Percentiles rank a stretch among this genome's conserved stretches.
These are phyloP conservation scores for Atherinosoma microstoma DNA, from an alignment of 2,797 vertebrate genomes.

Conservation along the genomic window DNA sequence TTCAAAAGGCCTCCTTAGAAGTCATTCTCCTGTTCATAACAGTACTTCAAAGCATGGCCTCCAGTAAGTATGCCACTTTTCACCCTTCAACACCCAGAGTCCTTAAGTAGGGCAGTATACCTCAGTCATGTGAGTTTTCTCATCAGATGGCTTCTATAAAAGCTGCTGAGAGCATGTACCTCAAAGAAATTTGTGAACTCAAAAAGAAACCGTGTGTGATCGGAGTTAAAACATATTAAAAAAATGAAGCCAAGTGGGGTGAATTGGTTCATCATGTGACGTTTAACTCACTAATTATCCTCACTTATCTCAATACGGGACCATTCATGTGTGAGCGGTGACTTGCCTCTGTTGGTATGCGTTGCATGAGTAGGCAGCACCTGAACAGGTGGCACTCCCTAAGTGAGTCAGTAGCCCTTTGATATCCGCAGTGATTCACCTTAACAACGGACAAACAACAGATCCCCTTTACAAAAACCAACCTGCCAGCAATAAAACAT, in stretches of 20 bases:
- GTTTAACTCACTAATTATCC: background rate
- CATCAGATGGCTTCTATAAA: slow-evolving; percentile 48
- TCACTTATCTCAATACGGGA: background rate
- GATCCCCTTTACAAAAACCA: background rate
- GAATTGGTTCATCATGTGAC: slow-evolving; percentile 9
- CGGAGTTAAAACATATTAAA: background rate
- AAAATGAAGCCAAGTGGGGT: background rate
- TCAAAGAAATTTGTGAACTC: background rate
- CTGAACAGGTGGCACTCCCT: slow-evolving; percentile 72
- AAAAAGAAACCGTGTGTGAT: background rate
- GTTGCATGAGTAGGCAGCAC: slow-evolving; percentile 41
- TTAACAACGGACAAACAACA: slow-evolving; percentile 7
- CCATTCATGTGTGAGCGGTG: slow-evolving; percentile 27
- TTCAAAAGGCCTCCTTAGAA: background rate
- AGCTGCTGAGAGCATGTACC: slow-evolving; percentile 5
- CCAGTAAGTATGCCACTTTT: background rate
- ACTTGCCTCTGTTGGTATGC: slow-evolving; percentile 60
- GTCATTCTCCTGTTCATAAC: slow-evolving; percentile 4
- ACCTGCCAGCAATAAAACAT: slow-evolving; percentile 2
- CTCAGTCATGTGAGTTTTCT: slow-evolving; percentile 55
- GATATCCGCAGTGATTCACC: slow-evolving; percentile 46
- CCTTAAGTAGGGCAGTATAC: slow-evolving; percentile 25
- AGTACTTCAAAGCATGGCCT: slow-evolving; percentile 1
- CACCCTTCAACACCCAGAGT: slow-evolving; percentile 10
- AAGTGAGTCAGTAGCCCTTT: slow-evolving; percentile 57